Conservation (phyloP, 2,797 vertebrate species). For the Fistularia commersonii region DNA sequence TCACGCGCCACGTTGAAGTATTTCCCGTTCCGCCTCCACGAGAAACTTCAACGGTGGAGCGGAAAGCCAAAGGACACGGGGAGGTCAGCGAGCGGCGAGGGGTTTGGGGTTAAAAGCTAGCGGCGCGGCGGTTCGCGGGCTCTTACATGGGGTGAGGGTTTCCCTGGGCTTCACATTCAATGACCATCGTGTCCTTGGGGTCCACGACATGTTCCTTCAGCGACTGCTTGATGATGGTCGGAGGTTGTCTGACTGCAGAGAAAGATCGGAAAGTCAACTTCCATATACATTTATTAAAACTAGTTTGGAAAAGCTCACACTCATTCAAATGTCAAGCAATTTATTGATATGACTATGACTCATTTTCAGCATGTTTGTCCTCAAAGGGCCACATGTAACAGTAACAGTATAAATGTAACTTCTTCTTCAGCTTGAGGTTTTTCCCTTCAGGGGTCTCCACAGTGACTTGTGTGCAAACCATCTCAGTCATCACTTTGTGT, state of each 20-base stretch:
- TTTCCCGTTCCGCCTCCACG: constrained; percentile 91
- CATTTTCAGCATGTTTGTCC: no score
- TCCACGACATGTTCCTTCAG: constrained; percentile 94
- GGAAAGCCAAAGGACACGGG: not conserved
- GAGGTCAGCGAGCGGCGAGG: constrained; percentile 13
- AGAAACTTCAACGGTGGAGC: constrained; percentile 76
- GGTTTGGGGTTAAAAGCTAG: not conserved
- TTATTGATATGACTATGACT: no score
- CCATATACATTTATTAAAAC: no score
- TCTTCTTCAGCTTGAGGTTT: no score
- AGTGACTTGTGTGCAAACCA: no score
- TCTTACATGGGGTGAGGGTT: constrained; percentile 90
- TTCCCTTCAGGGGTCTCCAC: no score
- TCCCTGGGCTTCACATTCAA: constrained; percentile 94
- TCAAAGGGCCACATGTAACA: no score
- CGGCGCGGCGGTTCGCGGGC: not conserved
- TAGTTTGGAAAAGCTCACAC: not conserved
- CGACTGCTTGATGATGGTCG: constrained; percentile 93
- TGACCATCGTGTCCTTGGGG: constrained; percentile 90
- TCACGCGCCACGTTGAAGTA: constrained; percentile 95
- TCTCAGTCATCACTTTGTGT: no score
- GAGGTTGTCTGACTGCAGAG: constrained; percentile 88
- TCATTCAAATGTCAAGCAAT: no score
- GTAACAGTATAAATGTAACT: no score
- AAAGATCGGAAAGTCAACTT: constrained; percentile 8